phyloP scores from a whole-genome alignment of 92 coral and sea anemone species.

The Diadumene lineata region DNA sequence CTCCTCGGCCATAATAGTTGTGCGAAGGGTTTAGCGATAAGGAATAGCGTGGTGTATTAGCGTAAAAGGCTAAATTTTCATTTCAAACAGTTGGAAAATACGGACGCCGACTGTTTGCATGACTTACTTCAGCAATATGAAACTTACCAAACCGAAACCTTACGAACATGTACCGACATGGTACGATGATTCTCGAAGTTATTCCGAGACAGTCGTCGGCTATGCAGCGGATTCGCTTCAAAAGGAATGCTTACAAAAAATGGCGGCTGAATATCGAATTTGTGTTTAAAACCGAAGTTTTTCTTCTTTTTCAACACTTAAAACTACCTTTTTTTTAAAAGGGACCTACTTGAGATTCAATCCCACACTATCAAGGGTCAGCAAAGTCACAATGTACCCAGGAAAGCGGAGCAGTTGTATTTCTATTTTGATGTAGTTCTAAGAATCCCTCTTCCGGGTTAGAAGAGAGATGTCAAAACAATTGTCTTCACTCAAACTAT shows the following conservation, averaged over 20 bases:
- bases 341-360: conserved; percentile 3
- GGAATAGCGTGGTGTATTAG: conserved; percentile 11
- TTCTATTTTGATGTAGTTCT: neutral
- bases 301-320: neutral
- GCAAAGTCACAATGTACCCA: neutral
- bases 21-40: neutral
- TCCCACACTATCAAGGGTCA: neutral
- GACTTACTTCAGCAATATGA: conserved; percentile 34
- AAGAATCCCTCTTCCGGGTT: neutral
- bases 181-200: neutral
- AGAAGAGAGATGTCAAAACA: conserved; percentile 2
- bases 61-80: conserved; percentile 8
- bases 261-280: conserved; percentile 44
- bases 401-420: neutral
- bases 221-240: conserved; percentile 29
- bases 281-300: conserved; percentile 1
- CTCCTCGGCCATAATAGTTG: conserved; percentile 66
- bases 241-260: conserved; percentile 38
- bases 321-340: neutral
- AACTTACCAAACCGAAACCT: conserved; percentile 16
- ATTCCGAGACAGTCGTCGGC: neutral
- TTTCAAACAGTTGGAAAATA: conserved; percentile 7
- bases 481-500: neutral
- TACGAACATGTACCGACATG: conserved; percentile 5
- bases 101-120: conserved; percentile 34